phyloP scores from a whole-genome alignment of 2,888 invertebrate species.

The Halocaridina rubra region DNA sequence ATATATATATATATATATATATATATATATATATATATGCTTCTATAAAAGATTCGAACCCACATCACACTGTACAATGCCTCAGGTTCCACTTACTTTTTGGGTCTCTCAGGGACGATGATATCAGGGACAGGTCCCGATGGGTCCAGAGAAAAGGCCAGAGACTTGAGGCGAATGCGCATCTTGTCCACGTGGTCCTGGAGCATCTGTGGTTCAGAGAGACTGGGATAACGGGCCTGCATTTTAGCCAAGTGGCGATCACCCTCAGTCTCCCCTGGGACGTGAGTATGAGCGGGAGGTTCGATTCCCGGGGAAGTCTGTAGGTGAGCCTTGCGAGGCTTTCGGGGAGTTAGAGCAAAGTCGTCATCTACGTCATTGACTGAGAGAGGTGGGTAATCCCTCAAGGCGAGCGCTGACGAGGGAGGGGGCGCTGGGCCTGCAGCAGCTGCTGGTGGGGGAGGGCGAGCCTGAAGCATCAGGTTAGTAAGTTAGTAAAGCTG shows the following conservation, averaged over 20 bases:
- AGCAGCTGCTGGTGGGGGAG: background rate
- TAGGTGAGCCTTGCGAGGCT: background rate
- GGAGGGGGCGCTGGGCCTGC: background rate
- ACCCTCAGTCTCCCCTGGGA: conserved; percentile 39
- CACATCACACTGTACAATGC: too few species aligned
- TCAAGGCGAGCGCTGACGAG: background rate
- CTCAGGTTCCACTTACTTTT: conserved; percentile 39
- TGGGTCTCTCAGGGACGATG: conserved; percentile 50
- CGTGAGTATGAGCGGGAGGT: conserved; percentile 3
- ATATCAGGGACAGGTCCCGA: conserved; percentile 62
- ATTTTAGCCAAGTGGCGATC: conserved; percentile 41
- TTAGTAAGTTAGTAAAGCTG: conserved; percentile 29
- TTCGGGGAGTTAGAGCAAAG: background rate
- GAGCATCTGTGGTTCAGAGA: conserved; percentile 64
- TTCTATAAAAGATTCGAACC: background rate
- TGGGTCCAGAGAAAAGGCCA: conserved; percentile 62
- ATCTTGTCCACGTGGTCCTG: conserved; percentile 63
- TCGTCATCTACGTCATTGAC: background rate
- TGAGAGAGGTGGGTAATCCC: background rate
- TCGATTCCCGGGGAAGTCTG: background rate
- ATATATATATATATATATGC: too few species aligned
- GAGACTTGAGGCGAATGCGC: conserved; percentile 60
- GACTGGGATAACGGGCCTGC: conserved; percentile 50
- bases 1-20: too few species aligned
- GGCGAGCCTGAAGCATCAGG: conserved; percentile 1